A percentile compares a stretch with the other conserved stretches of the same genome.
These are phyloP conservation scores for Clupea harengus DNA, from an alignment of 2,113 vertebrate genomes.

Conservation along the genomic window DNA sequence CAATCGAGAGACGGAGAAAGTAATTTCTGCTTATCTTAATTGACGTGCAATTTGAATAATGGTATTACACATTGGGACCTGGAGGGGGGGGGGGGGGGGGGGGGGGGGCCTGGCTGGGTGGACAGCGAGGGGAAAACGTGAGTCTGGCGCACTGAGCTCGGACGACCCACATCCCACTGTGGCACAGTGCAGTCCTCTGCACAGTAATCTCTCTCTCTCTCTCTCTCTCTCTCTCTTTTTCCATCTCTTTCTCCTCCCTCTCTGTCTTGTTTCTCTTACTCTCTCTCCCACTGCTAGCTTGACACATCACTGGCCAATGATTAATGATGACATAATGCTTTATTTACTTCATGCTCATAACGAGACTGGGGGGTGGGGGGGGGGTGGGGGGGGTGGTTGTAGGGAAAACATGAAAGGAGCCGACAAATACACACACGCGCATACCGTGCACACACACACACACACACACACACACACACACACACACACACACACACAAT, in stretches of 20 bases:
- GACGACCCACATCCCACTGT: neutral
- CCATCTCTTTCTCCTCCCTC: neutral
- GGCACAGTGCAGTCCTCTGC: conserved; percentile 6
- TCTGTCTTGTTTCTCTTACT: neutral
- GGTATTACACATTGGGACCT: conserved; percentile 77
- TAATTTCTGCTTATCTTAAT: conserved; percentile 80
- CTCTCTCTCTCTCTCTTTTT: conserved; percentile 12
- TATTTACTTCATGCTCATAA: conserved; percentile 71
- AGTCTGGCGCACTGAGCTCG: neutral
- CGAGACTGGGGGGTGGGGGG: conserved; percentile 50
- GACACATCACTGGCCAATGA: conserved; percentile 61
- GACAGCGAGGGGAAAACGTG: neutral
- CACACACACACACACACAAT: conserved; percentile 21
- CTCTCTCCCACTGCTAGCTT: conserved; percentile 38
- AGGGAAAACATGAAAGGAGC: conserved; percentile 67
- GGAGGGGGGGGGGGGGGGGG: conserved; percentile 46
- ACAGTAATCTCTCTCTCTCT: conserved; percentile 41
- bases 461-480: conserved; percentile 45
- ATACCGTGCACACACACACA: conserved; percentile 28
- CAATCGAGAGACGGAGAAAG: conserved; percentile 76
- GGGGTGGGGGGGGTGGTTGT: conserved; percentile 49
- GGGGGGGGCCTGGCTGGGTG: conserved; percentile 38
- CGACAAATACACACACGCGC: conserved; percentile 33
- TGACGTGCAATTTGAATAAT: conserved; percentile 78
- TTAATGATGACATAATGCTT: conserved; percentile 74